Percentiles rank a stretch among this genome's conserved stretches.
Conservation (phyloP, 2,888 invertebrate genomes). For the Pharmacophagus antenor region DNA sequence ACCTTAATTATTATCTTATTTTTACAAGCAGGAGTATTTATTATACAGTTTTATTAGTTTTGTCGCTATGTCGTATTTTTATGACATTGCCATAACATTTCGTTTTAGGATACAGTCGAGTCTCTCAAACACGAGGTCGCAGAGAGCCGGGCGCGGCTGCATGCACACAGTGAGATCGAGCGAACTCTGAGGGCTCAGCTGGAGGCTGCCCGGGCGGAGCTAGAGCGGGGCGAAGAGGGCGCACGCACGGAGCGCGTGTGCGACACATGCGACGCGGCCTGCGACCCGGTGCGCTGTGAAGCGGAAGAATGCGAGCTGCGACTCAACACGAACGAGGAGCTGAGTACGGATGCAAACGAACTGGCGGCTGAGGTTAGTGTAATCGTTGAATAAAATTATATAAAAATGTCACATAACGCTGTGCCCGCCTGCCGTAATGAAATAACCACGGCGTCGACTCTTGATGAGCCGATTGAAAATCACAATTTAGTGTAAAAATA, state of each 20-base stretch:
- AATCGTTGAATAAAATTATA: background rate
- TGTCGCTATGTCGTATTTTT: too few relatives aligned
- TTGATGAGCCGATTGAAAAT: background rate
- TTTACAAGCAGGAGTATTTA: too few relatives aligned
- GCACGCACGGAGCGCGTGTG: constrained; percentile 44
- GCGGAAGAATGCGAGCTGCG: constrained; percentile 61
- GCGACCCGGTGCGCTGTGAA: constrained; percentile 69
- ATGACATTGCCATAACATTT: too few relatives aligned
- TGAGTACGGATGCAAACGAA: constrained; percentile 72
- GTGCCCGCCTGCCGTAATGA: too few relatives aligned
- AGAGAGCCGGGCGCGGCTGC: constrained; percentile 68
- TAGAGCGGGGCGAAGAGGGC: constrained; percentile 40
- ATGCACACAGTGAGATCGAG: constrained; percentile 73
- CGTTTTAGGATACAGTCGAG: constrained; percentile 66
- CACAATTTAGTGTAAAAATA: background rate
- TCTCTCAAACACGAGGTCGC: constrained; percentile 72
- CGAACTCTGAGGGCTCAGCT: constrained; percentile 71
- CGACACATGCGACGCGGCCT: constrained; percentile 67
- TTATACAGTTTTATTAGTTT: too few relatives aligned
- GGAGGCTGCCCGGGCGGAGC: constrained; percentile 66
- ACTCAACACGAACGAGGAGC: constrained; percentile 63
- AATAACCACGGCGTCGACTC: too few relatives aligned
- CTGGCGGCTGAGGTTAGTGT: constrained; percentile 69
- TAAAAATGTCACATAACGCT: background rate
- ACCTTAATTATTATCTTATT: too few relatives aligned